phyloP scores from a whole-genome alignment of 2,888 invertebrate genomes.

The Odontocolon sp. region DNA sequence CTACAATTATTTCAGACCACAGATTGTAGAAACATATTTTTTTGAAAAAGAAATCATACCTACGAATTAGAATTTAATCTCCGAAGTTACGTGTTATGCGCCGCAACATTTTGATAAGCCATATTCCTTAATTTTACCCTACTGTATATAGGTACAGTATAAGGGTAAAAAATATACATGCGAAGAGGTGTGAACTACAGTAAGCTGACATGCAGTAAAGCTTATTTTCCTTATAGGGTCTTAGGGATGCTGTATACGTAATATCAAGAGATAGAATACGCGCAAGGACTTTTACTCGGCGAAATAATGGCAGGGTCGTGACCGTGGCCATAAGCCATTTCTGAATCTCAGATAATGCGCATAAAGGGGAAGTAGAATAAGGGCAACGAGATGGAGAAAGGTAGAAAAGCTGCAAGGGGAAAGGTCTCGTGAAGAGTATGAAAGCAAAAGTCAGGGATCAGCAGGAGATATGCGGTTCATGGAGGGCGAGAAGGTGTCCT shows the following conservation, averaged over 20 bases:
- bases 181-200: too few species aligned
- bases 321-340: slow-evolving; percentile 12
- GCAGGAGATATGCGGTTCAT: background rate
- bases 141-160: too few species aligned
- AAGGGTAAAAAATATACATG: too few species aligned
- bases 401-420: background rate
- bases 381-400: background rate
- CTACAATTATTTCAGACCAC: too few species aligned
- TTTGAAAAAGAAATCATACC: too few species aligned
- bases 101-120: too few species aligned
- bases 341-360: slow-evolving; percentile 20
- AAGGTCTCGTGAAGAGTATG: background rate
- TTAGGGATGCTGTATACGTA: background rate
- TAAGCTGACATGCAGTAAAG: too few species aligned
- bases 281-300: background rate
- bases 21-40: too few species aligned
- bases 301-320: slow-evolving; percentile 31
- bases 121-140: too few species aligned
- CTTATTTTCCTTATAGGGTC: background rate
- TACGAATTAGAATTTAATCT: too few species aligned
- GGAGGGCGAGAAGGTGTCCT: background rate
- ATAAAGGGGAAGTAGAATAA: background rate
- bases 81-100: too few species aligned
- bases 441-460: background rate
- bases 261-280: background rate